Base-by-base conservation (phyloP, 2,113 vertebrate genomes). In the Rhipidura dahli region DNA sequence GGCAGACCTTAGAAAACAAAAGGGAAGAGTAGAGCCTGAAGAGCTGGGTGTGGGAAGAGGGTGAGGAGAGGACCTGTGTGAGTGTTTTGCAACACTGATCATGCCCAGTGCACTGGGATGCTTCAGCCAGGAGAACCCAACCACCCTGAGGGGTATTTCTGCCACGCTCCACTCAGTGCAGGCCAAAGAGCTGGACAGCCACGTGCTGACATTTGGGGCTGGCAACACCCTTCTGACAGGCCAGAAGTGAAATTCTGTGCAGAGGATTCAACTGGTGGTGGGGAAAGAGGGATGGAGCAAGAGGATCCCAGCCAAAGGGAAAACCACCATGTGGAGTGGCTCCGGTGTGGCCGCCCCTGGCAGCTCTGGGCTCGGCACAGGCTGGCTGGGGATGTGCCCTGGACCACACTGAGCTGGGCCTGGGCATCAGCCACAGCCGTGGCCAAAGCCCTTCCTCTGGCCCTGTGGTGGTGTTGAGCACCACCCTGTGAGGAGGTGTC, bases 261-360 rank as follows among this genome's bases (percentile, higher is more conserved):
- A 63, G 53, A 83, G 28, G 9, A 64, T 59, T 37, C 28, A 73
- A 15, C 27, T 49, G 47, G 22, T 7, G 12, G 6, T 11, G 16
- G 26, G 11, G 16, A 6, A 57, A 53, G 77, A 45, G 31, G 42
- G 11, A 37, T 5, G 7, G 7, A 37, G 39, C 42, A 71, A 66
- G 22, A 91, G 66, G 61, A 51, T 70, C 64, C 30, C 24, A 20
- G 15, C 5, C 37, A 65, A 50, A 51, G 57, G 40, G 51, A 40
- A 83, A 89, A 70, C 27, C 76, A 57, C 66, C 16, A 51, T 33
- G 66, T 66, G 71, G 86, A 86, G 51, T 30, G 61, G n/a, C 60
- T 60, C 30, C 30, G n/a, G n/a, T 75, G 65, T 85, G 70, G 66
- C 37, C 27, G 31, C 0, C 0, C 1, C 0, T 42, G 79, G 69